Evolutionary conservation across 2,888 invertebrate genomes (phyloP).

Genomic region (Heteropelma amictum): DNA sequence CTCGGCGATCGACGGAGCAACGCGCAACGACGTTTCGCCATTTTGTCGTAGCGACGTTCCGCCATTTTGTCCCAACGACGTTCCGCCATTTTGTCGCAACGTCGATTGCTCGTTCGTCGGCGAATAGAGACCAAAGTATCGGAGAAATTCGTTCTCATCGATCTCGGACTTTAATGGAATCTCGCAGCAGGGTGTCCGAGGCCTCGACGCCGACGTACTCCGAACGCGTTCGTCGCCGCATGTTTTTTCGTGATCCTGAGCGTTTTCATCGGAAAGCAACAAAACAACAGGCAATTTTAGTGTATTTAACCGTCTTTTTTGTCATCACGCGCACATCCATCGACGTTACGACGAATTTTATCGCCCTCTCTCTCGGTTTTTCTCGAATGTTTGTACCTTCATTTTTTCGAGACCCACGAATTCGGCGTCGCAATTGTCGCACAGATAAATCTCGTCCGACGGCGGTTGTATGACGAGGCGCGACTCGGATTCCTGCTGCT

Average conservation of each 20-base stretch:
- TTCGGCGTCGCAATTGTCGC: slow-evolving; percentile 88
- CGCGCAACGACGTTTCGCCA: neutral
- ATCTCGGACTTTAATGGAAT: slow-evolving; percentile 63
- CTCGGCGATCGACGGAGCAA: slow-evolving; percentile 37
- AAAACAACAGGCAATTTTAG: neutral
- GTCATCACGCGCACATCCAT: too few species aligned
- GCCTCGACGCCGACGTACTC: slow-evolving; percentile 76
- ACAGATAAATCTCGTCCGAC: slow-evolving; percentile 84
- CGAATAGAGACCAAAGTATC: slow-evolving; percentile 78
- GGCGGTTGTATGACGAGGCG: slow-evolving; percentile 81
- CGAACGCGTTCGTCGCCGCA: slow-evolving; percentile 76
- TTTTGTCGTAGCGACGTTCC: neutral
- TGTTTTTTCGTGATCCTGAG: slow-evolving; percentile 79
- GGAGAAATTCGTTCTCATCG: slow-evolving; percentile 77
- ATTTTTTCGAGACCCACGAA: slow-evolving; percentile 81
- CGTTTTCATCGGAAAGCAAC: slow-evolving; percentile 46
- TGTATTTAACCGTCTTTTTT: too few species aligned
- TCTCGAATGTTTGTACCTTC: slow-evolving; percentile 75
- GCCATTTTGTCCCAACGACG: neutral
- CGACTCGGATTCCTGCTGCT: slow-evolving; percentile 70
- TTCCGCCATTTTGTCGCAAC: neutral
- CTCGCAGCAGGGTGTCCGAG: slow-evolving; percentile 73
- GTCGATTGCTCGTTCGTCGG: slow-evolving; percentile 55
- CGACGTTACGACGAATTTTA: too few species aligned
- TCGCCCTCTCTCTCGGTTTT: neutral